Percentiles rank a stretch among this genome's conserved stretches.
phyloP scores from a whole-genome alignment of 2,888 invertebrate genomes.

The Amphimallon solstitiale region DNA sequence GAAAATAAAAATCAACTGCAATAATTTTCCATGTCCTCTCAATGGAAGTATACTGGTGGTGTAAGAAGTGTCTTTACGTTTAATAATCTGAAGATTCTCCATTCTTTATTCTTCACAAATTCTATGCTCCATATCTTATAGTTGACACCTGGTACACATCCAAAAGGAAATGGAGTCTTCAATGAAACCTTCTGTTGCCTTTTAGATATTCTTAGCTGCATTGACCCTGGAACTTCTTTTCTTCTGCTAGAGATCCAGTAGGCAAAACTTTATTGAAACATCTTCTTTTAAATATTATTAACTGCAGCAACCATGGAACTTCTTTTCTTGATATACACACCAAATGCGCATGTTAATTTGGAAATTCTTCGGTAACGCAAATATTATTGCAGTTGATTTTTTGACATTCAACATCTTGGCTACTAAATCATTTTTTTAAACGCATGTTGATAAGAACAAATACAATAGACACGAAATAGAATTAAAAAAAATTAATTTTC shows the following conservation, averaged over 20 bases:
- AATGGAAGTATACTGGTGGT: not conserved
- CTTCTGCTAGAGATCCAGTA: too few species aligned
- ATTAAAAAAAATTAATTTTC: not conserved
- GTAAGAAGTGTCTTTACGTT: not conserved
- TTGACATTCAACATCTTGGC: constrained; percentile 27
- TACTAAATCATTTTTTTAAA: constrained; percentile 15
- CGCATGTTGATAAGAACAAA: not conserved
- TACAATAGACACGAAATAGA: not conserved
- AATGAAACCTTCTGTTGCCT: too few species aligned
- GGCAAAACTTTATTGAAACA: not conserved
- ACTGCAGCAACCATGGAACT: not conserved
- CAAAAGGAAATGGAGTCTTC: too few species aligned
- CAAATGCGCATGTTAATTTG: not conserved
- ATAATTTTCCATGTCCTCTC: constrained; percentile 19
- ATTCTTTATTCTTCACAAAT: too few species aligned
- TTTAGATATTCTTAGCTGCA: too few species aligned
- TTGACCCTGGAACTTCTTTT: too few species aligned
- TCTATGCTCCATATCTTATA: too few species aligned
- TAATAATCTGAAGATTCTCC: not conserved
- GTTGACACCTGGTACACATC: too few species aligned
- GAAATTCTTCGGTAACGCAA: not conserved
- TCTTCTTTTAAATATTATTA: not conserved
- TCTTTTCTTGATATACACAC: not conserved
- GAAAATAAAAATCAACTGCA: constrained; percentile 35
- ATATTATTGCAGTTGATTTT: constrained; percentile 35